Evolutionary conservation across 2,113 vertebrate species (phyloP).

Genomic region (Cebidichthys violaceus): DNA sequence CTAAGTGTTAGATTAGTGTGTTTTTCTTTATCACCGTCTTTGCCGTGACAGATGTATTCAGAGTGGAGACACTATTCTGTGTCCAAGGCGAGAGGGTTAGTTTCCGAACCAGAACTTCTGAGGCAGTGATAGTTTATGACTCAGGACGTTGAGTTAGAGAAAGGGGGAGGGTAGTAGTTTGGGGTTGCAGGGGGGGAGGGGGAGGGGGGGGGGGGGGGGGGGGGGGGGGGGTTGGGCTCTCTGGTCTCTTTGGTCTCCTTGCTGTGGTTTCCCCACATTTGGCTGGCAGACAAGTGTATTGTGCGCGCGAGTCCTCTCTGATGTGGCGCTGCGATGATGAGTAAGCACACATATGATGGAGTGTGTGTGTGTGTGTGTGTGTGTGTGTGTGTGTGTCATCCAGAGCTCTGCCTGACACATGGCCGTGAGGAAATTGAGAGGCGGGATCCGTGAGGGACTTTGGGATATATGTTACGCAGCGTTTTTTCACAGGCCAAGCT

Average conservation of each 20-base stretch:
- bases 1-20: conserved; percentile 67
- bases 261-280: conserved; percentile 76
- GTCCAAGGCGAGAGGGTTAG: conserved; percentile 20
- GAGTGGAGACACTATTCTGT: conserved; percentile 29
- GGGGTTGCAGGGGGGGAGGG: not conserved
- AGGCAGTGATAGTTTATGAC: conserved; percentile 64
- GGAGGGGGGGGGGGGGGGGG: not conserved
- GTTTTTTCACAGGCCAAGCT: conserved; percentile 64
- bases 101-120: conserved; percentile 55
- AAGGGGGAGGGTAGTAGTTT: not conserved
- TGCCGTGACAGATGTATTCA: conserved; percentile 51
- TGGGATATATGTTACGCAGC: conserved; percentile 65
- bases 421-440: conserved; percentile 55
- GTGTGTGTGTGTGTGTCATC: conserved; percentile 67
- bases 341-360: conserved; percentile 71
- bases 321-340: conserved; percentile 75
- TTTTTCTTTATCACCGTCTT: conserved; percentile 53
- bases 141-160: conserved; percentile 47
- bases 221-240: conserved; percentile 20
- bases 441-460: conserved; percentile 50
- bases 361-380: conserved; percentile 69
- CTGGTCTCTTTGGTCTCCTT: conserved; percentile 65
- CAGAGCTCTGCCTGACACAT: conserved; percentile 72
- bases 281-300: conserved; percentile 73
- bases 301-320: conserved; percentile 69